These are phyloP conservation scores for Proales similis DNA, from an alignment of 1,140 invertebrate species.

Conservation along the genomic window DNA sequence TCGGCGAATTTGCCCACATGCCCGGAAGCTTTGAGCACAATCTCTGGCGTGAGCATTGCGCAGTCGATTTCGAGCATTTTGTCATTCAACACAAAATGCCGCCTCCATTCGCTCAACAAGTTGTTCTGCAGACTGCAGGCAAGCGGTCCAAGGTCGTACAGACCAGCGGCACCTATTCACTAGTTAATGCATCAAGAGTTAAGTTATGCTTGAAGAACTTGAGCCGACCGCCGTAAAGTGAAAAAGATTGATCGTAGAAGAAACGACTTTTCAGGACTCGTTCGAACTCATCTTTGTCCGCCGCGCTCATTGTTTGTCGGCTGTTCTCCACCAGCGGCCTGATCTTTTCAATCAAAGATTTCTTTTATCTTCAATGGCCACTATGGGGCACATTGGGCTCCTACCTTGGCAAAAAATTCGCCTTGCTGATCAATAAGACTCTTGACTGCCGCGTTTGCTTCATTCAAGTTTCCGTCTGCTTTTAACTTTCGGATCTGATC, in stretches of 20 bases:
- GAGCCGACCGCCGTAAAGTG: conserved; percentile 27
- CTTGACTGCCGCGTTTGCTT: too few relatives aligned
- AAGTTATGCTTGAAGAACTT: too few relatives aligned
- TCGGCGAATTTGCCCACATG: conserved; percentile 31
- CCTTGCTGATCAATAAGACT: too few relatives aligned
- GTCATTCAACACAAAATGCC: conserved; percentile 19
- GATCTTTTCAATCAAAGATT: too few relatives aligned
- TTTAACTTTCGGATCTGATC: too few relatives aligned
- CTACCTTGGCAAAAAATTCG: too few relatives aligned
- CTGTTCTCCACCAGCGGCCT: not conserved
- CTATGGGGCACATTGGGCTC: too few relatives aligned
- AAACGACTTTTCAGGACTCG: conserved; percentile 15
- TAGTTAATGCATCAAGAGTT: too few relatives aligned
- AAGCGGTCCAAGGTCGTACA: conserved; percentile 26
- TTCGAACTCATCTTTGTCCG: not conserved
- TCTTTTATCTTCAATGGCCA: too few relatives aligned
- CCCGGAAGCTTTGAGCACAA: conserved; percentile 21
- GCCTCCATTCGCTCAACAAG: conserved; percentile 17
- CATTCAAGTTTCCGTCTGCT: too few relatives aligned
- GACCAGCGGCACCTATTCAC: conserved; percentile 5
- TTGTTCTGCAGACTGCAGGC: conserved; percentile 13
- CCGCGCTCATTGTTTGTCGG: not conserved
- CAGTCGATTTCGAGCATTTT: conserved; percentile 31
- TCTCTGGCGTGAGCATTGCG: conserved; percentile 30
- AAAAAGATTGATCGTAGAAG: conserved; percentile 37